Conservation (phyloP, 2,113 vertebrate genomes). For the Neotoma lepida region DNA sequence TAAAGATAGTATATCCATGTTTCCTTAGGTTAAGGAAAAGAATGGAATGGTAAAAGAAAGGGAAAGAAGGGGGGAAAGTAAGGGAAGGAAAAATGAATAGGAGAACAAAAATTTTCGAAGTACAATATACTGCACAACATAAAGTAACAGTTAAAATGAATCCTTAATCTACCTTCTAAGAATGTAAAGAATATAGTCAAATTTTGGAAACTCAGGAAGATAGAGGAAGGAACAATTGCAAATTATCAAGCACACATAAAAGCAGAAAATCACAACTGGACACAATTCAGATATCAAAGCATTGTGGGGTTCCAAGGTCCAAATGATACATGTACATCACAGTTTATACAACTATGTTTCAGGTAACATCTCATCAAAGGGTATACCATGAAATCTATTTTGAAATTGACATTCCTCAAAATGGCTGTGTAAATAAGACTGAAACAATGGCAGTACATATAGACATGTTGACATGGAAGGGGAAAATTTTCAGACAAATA, state of each 20-base stretch:
- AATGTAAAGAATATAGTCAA: slow-evolving; percentile 80
- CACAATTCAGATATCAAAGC: slow-evolving; percentile 65
- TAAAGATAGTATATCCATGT: slow-evolving; percentile 80
- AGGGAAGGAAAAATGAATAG: slow-evolving; percentile 61
- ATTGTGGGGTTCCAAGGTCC: too few relatives aligned
- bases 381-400: too few relatives aligned
- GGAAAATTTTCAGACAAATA: too few relatives aligned
- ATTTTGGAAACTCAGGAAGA: slow-evolving; percentile 82
- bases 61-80: background rate
- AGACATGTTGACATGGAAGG: too few relatives aligned
- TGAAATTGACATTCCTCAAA: too few relatives aligned
- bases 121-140: slow-evolving; percentile 76
- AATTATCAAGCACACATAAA: slow-evolving; percentile 77
- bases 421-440: too few relatives aligned
- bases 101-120: slow-evolving; percentile 61
- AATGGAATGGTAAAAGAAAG: background rate
- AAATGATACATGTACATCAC: too few relatives aligned
- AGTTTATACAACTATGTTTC: too few relatives aligned
- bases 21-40: slow-evolving; percentile 73
- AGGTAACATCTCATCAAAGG: too few relatives aligned
- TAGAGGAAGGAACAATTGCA: slow-evolving; percentile 81
- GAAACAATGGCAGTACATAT: too few relatives aligned
- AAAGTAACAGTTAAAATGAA: slow-evolving; percentile 80
- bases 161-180: slow-evolving; percentile 49
- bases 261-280: slow-evolving; percentile 74